Percentiles rank a stretch among this genome's conserved stretches.
phyloP scores from a whole-genome alignment of 2,113 vertebrate species.

The Solea senegalensis region DNA sequence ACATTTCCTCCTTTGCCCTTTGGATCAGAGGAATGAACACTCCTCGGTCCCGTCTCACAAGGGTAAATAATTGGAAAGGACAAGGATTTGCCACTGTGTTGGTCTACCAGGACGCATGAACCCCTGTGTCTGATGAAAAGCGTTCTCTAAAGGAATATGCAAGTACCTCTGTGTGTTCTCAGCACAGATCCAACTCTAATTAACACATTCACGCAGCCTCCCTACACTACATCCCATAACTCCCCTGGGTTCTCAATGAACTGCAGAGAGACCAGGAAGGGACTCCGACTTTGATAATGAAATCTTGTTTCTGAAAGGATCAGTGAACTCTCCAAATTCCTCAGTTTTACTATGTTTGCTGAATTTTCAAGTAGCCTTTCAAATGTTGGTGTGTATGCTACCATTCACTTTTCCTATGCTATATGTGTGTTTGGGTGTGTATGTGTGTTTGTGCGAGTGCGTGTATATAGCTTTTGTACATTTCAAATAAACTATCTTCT shows the following conservation, averaged over 20 bases:
- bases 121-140: conserved; percentile 50
- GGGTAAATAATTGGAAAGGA: conserved; percentile 66
- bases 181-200: conserved; percentile 70
- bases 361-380: conserved; percentile 69
- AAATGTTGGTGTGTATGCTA: conserved; percentile 61
- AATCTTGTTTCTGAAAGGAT: conserved; percentile 53
- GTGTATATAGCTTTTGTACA: conserved; percentile 98
- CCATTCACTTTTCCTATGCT: conserved; percentile 70
- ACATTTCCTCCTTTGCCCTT: conserved; percentile 52
- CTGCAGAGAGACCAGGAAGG: conserved; percentile 58
- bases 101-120: conserved; percentile 50
- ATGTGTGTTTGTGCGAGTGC: conserved; percentile 84
- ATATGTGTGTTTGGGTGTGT: conserved; percentile 49
- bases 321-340: conserved; percentile 40
- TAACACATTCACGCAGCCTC: conserved; percentile 60
- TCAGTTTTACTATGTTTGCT: conserved; percentile 64
- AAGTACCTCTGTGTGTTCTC: conserved; percentile 76
- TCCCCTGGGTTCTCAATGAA: conserved; percentile 61
- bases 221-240: conserved; percentile 10
- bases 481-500: conserved; percentile 88
- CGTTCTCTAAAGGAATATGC: conserved; percentile 79
- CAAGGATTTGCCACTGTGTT: conserved; percentile 58
- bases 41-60: conserved; percentile 53
- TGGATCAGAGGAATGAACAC: conserved; percentile 56
- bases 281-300: conserved; percentile 62